phyloP scores from a whole-genome alignment of 1,140 invertebrate genomes.

The Brachionus plicatilis region DNA sequence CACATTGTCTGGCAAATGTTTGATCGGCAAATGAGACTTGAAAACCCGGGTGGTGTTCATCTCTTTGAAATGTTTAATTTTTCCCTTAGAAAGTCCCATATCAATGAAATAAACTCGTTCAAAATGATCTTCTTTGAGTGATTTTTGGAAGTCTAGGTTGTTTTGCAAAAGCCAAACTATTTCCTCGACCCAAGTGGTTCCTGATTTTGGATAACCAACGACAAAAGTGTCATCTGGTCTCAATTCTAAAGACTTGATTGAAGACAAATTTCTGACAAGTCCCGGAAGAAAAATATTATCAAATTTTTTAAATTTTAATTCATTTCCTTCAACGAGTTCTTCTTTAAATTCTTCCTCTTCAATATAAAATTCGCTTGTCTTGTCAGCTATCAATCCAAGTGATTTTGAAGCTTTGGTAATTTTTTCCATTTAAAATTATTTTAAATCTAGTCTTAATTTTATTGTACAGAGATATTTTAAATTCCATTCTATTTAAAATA shows the following conservation, averaged over 20 bases:
- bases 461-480: background rate
- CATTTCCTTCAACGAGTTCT: background rate
- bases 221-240: constrained; percentile 12
- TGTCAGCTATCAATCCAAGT: background rate
- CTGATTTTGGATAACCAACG: background rate
- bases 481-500: too few relatives aligned
- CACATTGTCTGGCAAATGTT: background rate
- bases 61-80: background rate
- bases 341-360: background rate
- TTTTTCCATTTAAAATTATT: background rate
- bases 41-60: background rate
- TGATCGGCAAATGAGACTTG: constrained; percentile 13
- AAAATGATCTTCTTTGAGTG: background rate
- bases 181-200: constrained; percentile 16
- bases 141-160: background rate
- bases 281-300: background rate
- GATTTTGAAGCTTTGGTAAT: background rate
- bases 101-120: background rate
- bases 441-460: background rate
- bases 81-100: background rate
- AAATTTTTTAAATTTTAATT: background rate
- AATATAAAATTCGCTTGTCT: constrained; percentile 7
- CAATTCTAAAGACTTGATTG: background rate
- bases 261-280: background rate
- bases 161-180: constrained; percentile 8